Conservation (phyloP, 2,797 vertebrate species). For the Gouania willdenowi region DNA sequence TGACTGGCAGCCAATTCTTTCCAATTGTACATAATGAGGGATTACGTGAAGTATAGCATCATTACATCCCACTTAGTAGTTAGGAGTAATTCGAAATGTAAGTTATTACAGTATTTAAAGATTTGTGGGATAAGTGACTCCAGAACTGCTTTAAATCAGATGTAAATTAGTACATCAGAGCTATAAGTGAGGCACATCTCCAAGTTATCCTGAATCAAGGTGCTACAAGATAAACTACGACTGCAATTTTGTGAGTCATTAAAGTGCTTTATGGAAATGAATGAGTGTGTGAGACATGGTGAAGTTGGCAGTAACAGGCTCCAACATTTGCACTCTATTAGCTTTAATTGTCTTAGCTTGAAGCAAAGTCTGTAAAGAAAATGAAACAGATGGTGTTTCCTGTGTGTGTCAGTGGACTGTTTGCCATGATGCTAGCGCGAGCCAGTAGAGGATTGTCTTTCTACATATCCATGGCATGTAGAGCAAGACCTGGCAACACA, state of each 20-base stretch:
- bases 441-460: slow-evolving; percentile 38
- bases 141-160: slow-evolving; percentile 48
- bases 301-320: slow-evolving; percentile 53
- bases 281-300: slow-evolving; percentile 47
- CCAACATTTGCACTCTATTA: slow-evolving; percentile 70
- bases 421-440: slow-evolving; percentile 33
- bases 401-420: slow-evolving; percentile 35
- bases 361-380: slow-evolving; percentile 66
- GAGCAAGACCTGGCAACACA: slow-evolving; percentile 30
- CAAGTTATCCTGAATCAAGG: slow-evolving; percentile 38
- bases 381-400: slow-evolving; percentile 64
- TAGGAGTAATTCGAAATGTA: slow-evolving; percentile 51
- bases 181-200: slow-evolving; percentile 15
- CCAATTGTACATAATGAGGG: slow-evolving; percentile 42
- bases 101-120: slow-evolving; percentile 45
- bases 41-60: slow-evolving; percentile 34
- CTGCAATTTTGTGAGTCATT: slow-evolving; percentile 36
- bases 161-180: slow-evolving; percentile 37
- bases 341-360: slow-evolving; percentile 66
- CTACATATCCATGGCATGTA: slow-evolving; percentile 23
- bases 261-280: slow-evolving; percentile 42
- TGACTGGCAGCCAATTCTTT: slow-evolving; percentile 45
- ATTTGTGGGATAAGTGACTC: slow-evolving; percentile 29
- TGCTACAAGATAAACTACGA: slow-evolving; percentile 44
- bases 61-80: slow-evolving; percentile 54